A percentile compares a stretch with the other conserved stretches of the same genome.
Conservation (phyloP, 2,113 vertebrate genomes). For the Isichthys henryi region DNA sequence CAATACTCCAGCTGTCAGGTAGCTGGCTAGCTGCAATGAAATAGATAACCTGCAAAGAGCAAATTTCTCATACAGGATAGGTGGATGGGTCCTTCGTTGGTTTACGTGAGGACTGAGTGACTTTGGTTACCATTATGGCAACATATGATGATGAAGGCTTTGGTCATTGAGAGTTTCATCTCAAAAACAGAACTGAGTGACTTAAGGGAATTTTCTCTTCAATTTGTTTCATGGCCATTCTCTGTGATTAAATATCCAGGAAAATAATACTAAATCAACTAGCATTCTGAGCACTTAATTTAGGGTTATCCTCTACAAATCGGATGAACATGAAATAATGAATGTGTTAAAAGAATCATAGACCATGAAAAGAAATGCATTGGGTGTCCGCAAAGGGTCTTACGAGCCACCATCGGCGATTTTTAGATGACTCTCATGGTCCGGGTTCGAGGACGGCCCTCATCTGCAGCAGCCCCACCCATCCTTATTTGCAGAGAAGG, state of each 20-base stretch:
- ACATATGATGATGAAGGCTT: not conserved
- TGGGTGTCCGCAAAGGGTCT: not conserved
- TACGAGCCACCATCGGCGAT: not conserved
- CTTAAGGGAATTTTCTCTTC: not conserved
- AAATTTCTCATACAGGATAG: not conserved
- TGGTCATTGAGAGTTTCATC: not conserved
- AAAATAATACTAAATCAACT: not conserved
- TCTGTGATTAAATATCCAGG: not conserved
- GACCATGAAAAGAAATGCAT: not conserved
- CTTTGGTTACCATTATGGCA: not conserved
- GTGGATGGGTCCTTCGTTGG: not conserved
- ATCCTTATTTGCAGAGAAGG: conserved; percentile 44
- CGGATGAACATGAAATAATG: not conserved
- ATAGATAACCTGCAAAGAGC: not conserved
- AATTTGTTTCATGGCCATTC: not conserved
- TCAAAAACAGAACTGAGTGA: not conserved
- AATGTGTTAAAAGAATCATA: not conserved
- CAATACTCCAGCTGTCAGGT: not conserved
- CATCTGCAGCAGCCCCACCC: conserved; percentile 36
- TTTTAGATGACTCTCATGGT: not conserved
- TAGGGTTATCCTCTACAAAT: not conserved
- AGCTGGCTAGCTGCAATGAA: not conserved
- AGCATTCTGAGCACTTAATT: not conserved
- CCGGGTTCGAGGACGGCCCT: not conserved
- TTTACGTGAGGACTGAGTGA: not conserved